Evolutionary conservation across 2,888 invertebrate genomes (phyloP).

Genomic region (Antheraea assamensis): DNA sequence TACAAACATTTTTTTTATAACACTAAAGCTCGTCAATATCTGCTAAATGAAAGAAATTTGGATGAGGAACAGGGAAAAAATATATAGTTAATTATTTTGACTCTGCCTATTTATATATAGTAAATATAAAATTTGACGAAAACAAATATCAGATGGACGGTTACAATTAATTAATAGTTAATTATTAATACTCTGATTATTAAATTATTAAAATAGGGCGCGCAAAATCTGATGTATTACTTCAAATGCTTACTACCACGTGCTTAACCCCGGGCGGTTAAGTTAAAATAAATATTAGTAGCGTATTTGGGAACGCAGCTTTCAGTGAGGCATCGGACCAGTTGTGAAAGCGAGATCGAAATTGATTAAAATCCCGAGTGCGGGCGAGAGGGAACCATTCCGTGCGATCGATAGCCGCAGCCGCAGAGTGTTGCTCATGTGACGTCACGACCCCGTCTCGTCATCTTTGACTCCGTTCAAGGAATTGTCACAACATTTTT

Average conservation of each 20-base stretch:
- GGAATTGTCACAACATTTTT: constrained; percentile 76
- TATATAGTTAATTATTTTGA: too few species aligned
- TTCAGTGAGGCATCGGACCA: constrained; percentile 60
- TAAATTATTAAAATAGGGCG: background rate
- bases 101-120: too few species aligned
- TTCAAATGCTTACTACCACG: constrained; percentile 53
- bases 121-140: too few species aligned
- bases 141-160: too few species aligned
- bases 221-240: background rate
- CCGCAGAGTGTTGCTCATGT: constrained; percentile 78
- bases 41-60: too few species aligned
- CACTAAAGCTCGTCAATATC: too few species aligned
- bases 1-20: too few species aligned
- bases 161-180: too few species aligned
- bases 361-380: constrained; percentile 50
- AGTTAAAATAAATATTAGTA: constrained; percentile 82
- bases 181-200: background rate
- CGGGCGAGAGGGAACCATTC: constrained; percentile 66
- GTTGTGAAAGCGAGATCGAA: constrained; percentile 59
- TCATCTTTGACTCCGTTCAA: constrained; percentile 78
- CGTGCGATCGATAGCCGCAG: constrained; percentile 81
- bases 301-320: constrained; percentile 77
- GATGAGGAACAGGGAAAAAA: too few species aligned
- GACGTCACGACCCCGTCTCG: constrained; percentile 79
- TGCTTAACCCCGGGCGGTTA: constrained; percentile 69